Percentiles rank a stretch among this genome's conserved stretches.
Conservation (phyloP, 2,888 invertebrate genomes). For the Andrena dorsata region DNA sequence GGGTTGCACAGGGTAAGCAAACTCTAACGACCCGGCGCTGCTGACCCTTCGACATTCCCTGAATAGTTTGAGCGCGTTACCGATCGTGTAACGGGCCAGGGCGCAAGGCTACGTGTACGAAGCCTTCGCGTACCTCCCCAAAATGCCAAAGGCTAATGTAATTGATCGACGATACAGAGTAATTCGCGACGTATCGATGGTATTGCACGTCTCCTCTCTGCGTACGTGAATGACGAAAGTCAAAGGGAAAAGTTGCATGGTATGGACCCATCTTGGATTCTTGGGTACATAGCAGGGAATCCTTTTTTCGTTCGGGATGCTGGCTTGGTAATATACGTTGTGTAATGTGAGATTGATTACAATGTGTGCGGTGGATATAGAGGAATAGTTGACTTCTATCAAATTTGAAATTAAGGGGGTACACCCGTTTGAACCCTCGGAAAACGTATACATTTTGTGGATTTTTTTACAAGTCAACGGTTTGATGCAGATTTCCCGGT, state of each 20-base stretch:
- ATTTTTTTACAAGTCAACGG: too few species aligned
- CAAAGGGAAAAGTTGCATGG: constrained; percentile 23
- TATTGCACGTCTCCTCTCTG: not conserved
- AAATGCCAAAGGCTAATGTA: constrained; percentile 61
- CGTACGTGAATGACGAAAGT: not conserved
- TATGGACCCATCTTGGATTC: not conserved
- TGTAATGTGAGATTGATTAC: too few species aligned
- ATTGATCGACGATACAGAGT: constrained; percentile 65
- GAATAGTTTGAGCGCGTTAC: constrained; percentile 71
- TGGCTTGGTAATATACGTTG: too few species aligned
- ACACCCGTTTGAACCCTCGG: too few species aligned
- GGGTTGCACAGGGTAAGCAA: constrained; percentile 49
- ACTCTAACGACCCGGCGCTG: constrained; percentile 69
- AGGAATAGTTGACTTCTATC: too few species aligned
- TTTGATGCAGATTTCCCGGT: too few species aligned
- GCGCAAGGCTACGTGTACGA: constrained; percentile 12
- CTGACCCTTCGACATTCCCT: constrained; percentile 70
- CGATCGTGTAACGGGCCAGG: constrained; percentile 60
- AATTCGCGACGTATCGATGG: constrained; percentile 36
- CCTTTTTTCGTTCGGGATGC: not conserved
- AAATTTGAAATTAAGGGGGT: too few species aligned
- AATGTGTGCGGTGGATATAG: too few species aligned
- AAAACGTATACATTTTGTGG: too few species aligned
- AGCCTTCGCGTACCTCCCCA: constrained; percentile 35
- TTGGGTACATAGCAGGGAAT: not conserved